Evolutionary conservation across 1,140 invertebrate species (phyloP).

Genomic region (Neodiprion fabricii): DNA sequence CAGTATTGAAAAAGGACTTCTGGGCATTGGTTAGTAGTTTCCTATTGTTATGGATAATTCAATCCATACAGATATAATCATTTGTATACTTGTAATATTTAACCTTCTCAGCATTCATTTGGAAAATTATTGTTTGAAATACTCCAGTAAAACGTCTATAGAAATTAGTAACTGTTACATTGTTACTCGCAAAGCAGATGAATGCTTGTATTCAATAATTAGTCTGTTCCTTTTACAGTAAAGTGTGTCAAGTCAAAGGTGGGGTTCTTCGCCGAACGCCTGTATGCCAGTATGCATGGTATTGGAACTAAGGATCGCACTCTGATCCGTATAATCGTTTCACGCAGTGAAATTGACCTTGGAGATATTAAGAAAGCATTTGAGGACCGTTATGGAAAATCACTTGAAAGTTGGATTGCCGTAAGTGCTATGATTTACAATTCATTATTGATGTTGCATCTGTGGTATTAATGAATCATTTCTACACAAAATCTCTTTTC

Average conservation of each 20-base stretch:
- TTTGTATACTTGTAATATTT: too few relatives aligned
- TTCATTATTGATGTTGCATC: slow-evolving; percentile 12
- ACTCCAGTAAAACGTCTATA: neutral
- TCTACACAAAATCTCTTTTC: too few relatives aligned
- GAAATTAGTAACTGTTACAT: too few relatives aligned
- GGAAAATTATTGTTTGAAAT: slow-evolving; percentile 21
- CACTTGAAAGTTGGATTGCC: slow-evolving; percentile 81
- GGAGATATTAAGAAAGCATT: slow-evolving; percentile 91
- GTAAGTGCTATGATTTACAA: slow-evolving; percentile 66
- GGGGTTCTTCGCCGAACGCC: slow-evolving; percentile 90
- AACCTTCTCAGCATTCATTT: neutral
- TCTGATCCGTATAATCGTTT: slow-evolving; percentile 88
- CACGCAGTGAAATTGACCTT: slow-evolving; percentile 91
- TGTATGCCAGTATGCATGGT: slow-evolving; percentile 90
- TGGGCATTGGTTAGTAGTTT: slow-evolving; percentile 66
- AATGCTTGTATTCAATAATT: too few relatives aligned
- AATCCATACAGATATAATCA: neutral
- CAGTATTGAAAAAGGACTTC: slow-evolving; percentile 68
- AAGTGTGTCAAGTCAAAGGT: slow-evolving; percentile 91
- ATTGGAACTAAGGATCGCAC: slow-evolving; percentile 89
- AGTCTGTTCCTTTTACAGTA: slow-evolving; percentile 64
- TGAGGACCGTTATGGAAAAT: slow-evolving; percentile 83
- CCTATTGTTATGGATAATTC: neutral
- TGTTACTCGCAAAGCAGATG: too few relatives aligned
- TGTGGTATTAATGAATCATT: neutral